Evolutionary conservation across 2,113 vertebrate species (phyloP).

Genomic region (Zosterops pallidus): DNA sequence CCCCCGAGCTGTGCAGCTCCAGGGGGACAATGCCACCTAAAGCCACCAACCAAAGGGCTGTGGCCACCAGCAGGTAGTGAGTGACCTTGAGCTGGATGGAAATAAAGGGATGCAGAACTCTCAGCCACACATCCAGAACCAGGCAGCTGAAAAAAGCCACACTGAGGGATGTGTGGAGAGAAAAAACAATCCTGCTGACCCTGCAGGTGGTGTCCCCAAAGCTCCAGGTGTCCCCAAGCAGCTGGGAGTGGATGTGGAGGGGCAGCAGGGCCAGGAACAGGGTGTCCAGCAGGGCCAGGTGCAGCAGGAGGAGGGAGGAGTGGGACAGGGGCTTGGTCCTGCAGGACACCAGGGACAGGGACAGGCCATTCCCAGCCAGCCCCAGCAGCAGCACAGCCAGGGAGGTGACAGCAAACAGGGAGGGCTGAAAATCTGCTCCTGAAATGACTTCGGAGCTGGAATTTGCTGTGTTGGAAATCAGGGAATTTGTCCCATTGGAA

Average conservation of each 20-base stretch:
- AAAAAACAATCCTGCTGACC: slow-evolving; percentile 71
- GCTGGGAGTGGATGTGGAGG: slow-evolving; percentile 81
- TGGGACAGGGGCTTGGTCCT: slow-evolving; percentile 24
- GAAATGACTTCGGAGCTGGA: not conserved
- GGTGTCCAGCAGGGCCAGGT: slow-evolving; percentile 73
- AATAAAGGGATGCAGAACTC: slow-evolving; percentile 73
- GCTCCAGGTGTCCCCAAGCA: slow-evolving; percentile 75
- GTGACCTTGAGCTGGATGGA: slow-evolving; percentile 66
- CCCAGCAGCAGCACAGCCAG: slow-evolving; percentile 75
- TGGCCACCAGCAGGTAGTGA: not conserved
- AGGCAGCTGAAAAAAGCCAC: slow-evolving; percentile 81
- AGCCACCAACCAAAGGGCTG: slow-evolving; percentile 62
- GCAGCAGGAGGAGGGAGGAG: slow-evolving; percentile 35
- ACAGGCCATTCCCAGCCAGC: slow-evolving; percentile 71
- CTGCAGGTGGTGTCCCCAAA: slow-evolving; percentile 75
- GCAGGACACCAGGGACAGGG: slow-evolving; percentile 72
- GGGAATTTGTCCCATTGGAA: not conserved
- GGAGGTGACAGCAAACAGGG: slow-evolving; percentile 75
- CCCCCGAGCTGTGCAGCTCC: not conserved
- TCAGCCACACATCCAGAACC: slow-evolving; percentile 80
- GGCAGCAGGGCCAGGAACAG: slow-evolving; percentile 78
- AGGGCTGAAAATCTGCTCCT: slow-evolving; percentile 24
- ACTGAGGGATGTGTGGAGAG: slow-evolving; percentile 80
- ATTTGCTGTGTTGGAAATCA: accelerated
- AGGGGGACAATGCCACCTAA: not conserved